A percentile compares a stretch with the other conserved stretches of the same genome.
phyloP scores from a whole-genome alignment of 2,888 invertebrate genomes.

The Leptinotarsa rubiginosa region DNA sequence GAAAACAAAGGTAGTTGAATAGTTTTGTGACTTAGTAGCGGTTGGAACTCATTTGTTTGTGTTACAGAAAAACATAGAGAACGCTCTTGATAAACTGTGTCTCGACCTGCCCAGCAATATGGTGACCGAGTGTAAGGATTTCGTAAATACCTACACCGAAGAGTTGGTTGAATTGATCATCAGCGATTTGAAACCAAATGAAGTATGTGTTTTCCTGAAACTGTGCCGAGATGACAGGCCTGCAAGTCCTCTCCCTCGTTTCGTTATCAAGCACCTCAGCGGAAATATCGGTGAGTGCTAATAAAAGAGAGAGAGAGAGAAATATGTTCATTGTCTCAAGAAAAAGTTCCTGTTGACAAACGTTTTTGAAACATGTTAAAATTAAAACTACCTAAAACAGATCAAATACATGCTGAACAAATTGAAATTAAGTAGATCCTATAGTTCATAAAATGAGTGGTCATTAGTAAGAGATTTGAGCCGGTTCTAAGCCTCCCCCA shows the following conservation, averaged over 20 bases:
- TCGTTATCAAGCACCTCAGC: constrained; percentile 38
- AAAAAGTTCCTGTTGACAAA: too few species aligned
- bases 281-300: constrained; percentile 56
- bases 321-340: too few species aligned
- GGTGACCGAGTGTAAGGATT: constrained; percentile 76
- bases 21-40: background rate
- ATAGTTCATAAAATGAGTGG: too few species aligned
- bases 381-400: too few species aligned
- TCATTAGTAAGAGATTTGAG: too few species aligned
- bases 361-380: too few species aligned
- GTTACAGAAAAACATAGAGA: constrained; percentile 75
- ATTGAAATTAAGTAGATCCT: too few species aligned
- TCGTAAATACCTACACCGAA: constrained; percentile 81
- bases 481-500: too few species aligned
- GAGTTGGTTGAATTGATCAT: constrained; percentile 83
- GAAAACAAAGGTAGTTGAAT: constrained; percentile 75
- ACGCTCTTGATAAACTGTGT: constrained; percentile 79
- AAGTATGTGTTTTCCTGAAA: constrained; percentile 83
- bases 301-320: too few species aligned
- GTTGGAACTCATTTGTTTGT: constrained; percentile 42
- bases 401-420: too few species aligned
- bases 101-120: constrained; percentile 74
- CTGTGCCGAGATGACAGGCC: constrained; percentile 74
- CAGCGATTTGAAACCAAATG: constrained; percentile 79
- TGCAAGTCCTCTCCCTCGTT: constrained; percentile 44